Evolutionary conservation across 2,113 vertebrate species (phyloP).

Genomic region (Paramisgurnus dabryanus): DNA sequence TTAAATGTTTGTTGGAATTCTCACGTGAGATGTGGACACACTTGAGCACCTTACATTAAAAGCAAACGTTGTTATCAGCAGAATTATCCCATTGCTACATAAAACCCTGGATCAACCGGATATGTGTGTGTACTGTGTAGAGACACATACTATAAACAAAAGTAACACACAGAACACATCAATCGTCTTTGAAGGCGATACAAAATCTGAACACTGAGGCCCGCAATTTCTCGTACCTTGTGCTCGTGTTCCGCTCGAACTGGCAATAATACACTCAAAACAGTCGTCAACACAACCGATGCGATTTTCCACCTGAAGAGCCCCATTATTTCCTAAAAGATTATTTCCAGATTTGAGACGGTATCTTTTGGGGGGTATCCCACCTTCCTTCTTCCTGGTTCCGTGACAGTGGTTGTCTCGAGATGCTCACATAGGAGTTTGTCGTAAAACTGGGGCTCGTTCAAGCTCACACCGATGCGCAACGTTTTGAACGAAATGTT

Average conservation of each 20-base stretch:
- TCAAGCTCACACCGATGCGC: too few relatives aligned
- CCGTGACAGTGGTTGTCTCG: constrained; percentile 78
- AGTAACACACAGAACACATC: neutral
- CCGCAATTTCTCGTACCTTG: constrained; percentile 78
- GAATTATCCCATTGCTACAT: neutral
- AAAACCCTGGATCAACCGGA: constrained; percentile 33
- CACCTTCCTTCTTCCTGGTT: constrained; percentile 84
- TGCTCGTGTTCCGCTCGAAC: constrained; percentile 87
- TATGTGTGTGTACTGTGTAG: constrained; percentile 6
- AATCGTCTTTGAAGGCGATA: neutral
- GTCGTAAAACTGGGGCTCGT: constrained; percentile 62
- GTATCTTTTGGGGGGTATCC: constrained; percentile 77
- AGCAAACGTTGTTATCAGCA: constrained; percentile 5
- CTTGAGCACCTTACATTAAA: neutral
- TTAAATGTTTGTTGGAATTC: neutral
- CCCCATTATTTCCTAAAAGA: constrained; percentile 74
- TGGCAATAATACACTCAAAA: constrained; percentile 65
- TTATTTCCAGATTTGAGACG: constrained; percentile 64
- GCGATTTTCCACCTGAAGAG: constrained; percentile 74
- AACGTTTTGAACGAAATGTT: too few relatives aligned
- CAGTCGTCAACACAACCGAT: constrained; percentile 65
- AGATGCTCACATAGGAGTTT: constrained; percentile 72
- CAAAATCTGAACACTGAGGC: constrained; percentile 47
- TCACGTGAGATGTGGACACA: neutral
- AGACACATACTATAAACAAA: constrained; percentile 24